Conservation (phyloP, 2,113 vertebrate species). For the Mirounga angustirostris region DNA sequence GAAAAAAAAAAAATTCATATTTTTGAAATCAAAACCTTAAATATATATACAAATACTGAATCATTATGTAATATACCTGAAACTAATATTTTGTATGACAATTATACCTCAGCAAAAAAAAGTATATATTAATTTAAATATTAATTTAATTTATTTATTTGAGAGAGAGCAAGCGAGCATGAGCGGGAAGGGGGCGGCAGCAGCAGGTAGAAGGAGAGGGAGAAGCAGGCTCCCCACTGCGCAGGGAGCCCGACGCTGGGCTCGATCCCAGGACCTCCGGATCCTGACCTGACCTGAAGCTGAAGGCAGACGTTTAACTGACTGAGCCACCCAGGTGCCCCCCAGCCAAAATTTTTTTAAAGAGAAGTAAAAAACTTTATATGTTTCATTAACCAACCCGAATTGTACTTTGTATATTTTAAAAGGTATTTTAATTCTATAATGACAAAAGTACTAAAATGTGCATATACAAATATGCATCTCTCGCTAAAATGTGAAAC, state of each 20-base stretch:
- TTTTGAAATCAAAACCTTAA: constrained; percentile 62
- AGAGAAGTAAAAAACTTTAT: constrained; percentile 36
- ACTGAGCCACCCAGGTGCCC: not conserved
- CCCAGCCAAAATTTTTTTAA: not conserved
- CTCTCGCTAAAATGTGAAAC: constrained; percentile 7
- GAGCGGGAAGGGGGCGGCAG: not conserved
- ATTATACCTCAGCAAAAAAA: not conserved
- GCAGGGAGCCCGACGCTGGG: not conserved
- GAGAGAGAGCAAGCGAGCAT: not conserved
- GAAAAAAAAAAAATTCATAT: not conserved
- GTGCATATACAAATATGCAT: not conserved
- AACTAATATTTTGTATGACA: not conserved
- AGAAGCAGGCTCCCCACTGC: not conserved
- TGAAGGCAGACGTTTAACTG: not conserved
- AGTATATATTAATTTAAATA: not conserved
- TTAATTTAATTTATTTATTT: not conserved
- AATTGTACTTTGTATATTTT: constrained; percentile 45
- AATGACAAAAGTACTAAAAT: not conserved
- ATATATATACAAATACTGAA: not conserved
- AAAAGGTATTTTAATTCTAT: constrained; percentile 22
- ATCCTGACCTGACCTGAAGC: not conserved
- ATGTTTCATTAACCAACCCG: constrained; percentile 16
- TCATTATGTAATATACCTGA: not conserved
- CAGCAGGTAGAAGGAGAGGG: not conserved
- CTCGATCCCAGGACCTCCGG: not conserved